Evolutionary conservation across 2,888 invertebrate genomes (phyloP), one percentile per base, ranked within the genome.

Genomic region (Myopa tessellatipennis): DNA sequence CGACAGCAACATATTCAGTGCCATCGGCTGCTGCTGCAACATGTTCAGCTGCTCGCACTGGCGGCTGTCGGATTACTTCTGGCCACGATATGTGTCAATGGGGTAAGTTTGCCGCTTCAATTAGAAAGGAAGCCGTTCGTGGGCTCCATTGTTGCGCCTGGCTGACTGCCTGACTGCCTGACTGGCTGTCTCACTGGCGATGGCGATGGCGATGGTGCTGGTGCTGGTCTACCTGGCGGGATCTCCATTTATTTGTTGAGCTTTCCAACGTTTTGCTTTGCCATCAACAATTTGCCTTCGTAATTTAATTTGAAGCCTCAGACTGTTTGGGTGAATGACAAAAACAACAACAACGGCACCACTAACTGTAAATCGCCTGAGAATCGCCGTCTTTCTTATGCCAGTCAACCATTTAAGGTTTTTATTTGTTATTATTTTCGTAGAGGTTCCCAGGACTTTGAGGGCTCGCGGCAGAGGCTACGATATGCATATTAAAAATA

Each of bases 31-130:
- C 78, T 77, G 75, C 73, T 80, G 77, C 75, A 50, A 69, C 68
- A 60, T 60, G 68, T 75, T 69, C 80, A 82, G 77, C 79, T 79
- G 80, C 81, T 79, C 67, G 79, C 79, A 74, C 75, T 81, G 77
- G 80, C 83, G 78, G 82, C 82, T 83, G 82, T 82, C 79, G 81
- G 87, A 85, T 83, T 88, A 84, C 85, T 88, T 84, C 82, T 86
- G 80, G 82, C 87, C 84, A 86, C 87, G 82, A 87, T 89, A 84
- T 87, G 88, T 87, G 89, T 88, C 85, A 88, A 87, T 87, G 89
- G 88, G 87, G 89, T 89, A 87, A 89, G 89, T 88, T 69, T 58
- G 68, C 12, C n/a, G 55, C 50, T 12, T 6, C 55, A 65, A 74
- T 74, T 74, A 74, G 74, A 74, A 74, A 74, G 74, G 74, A 65